Conservation (phyloP, 2,113 vertebrate species). For the Shinisaurus crocodilurus region DNA sequence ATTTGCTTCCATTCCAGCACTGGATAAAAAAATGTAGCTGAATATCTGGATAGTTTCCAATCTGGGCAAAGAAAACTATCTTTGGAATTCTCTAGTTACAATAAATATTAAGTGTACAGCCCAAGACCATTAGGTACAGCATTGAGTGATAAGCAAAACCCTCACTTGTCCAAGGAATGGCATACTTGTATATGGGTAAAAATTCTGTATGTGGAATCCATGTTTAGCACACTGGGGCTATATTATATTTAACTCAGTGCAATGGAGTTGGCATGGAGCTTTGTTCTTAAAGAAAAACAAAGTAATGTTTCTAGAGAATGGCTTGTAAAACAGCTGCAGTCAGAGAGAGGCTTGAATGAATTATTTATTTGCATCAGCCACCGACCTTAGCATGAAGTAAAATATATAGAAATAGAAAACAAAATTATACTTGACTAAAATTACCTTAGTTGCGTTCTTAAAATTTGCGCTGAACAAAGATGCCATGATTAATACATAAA, state of each 20-base stretch:
- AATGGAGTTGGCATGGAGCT: constrained; percentile 12
- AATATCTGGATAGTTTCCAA: constrained; percentile 62
- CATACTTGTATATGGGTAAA: constrained; percentile 54
- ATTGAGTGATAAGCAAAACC: constrained; percentile 68
- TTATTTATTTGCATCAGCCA: no score
- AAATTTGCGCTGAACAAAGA: no score
- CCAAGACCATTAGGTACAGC: constrained; percentile 63
- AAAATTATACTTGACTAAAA: no score
- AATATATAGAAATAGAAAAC: no score
- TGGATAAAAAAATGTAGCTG: constrained; percentile 56
- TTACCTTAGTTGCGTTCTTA: no score
- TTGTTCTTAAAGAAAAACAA: not conserved
- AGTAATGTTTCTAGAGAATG: not conserved
- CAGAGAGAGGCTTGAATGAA: not conserved
- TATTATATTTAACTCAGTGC: constrained; percentile 50
- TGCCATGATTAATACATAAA: no score
- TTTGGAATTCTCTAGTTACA: constrained; percentile 56
- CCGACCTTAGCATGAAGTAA: no score
- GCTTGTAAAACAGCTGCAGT: not conserved
- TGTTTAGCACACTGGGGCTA: not conserved
- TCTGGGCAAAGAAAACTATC: constrained; percentile 58
- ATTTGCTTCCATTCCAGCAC: constrained; percentile 59
- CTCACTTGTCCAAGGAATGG: constrained; percentile 70
- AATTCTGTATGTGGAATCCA: constrained; percentile 47
- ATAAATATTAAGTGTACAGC: constrained; percentile 52